These are phyloP conservation scores for Palythoa caribaeorum DNA, from an alignment of 92 coral and sea anemone genomes.

Conservation along the genomic window DNA sequence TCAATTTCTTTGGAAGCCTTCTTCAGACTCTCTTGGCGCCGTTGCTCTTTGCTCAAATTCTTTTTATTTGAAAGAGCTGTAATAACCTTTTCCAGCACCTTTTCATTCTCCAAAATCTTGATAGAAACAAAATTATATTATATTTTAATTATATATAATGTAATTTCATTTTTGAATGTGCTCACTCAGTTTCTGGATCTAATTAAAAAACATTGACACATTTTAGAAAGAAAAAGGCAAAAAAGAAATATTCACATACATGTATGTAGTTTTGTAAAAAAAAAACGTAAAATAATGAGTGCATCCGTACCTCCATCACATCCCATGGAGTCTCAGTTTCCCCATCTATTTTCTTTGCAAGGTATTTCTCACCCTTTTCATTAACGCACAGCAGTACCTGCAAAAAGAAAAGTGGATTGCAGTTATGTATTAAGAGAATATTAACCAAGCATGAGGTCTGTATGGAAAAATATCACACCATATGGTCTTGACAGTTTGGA, in stretches of 20 bases:
- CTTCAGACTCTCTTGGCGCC: slow-evolving; percentile 80
- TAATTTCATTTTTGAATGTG: too few species aligned
- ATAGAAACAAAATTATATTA: neutral
- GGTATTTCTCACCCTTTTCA: slow-evolving; percentile 65
- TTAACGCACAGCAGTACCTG: slow-evolving; percentile 85
- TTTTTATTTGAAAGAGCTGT: slow-evolving; percentile 65
- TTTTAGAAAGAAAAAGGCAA: neutral
- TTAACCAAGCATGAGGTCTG: too few species aligned
- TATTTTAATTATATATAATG: neutral
- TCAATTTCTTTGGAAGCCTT: slow-evolving; percentile 82
- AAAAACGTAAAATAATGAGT: neutral
- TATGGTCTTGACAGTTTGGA: too few species aligned
- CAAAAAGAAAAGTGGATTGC: neutral
- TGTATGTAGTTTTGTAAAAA: too few species aligned
- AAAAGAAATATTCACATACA: neutral
- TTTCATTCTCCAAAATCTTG: slow-evolving; percentile 38
- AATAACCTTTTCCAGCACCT: slow-evolving; percentile 71
- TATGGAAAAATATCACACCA: too few species aligned
- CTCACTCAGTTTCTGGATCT: too few species aligned
- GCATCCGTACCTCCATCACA: slow-evolving; percentile 30
- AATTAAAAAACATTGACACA: neutral
- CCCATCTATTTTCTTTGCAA: slow-evolving; percentile 69
- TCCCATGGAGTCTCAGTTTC: slow-evolving; percentile 33
- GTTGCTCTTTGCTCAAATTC: slow-evolving; percentile 68
- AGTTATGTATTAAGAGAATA: too few species aligned